Evolutionary conservation across 2,113 vertebrate genomes (phyloP), one percentile per base, ranked within the genome.

Genomic region (Periophthalmodon schlosseri): DNA sequence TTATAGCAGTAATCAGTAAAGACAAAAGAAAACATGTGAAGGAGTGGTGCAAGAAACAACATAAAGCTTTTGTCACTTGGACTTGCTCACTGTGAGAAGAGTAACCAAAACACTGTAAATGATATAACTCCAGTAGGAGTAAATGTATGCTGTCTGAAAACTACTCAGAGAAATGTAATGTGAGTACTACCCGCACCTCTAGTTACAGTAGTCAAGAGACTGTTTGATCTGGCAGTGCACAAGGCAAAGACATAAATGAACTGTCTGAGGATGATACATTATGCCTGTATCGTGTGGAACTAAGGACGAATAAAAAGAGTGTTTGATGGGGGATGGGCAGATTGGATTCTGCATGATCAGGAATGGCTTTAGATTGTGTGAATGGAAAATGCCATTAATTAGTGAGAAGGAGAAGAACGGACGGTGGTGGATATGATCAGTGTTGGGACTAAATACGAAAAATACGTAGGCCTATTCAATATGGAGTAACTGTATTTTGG

Each of bases 381-480:
- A 65, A 65, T n/a, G 20, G 63, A 65, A 65, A 65, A 12, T 39
- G 63, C 33, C 16, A 36, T 64, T 64, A 64, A 64, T 64, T 64
- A 36, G 61, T 36, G 28, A 5, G 61, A 64, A 15, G 28, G 61
- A 12, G 34, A 39, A 9, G 8, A 39, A 12, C 20, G 24, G 61
- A 36, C 4, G 33, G 5, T 64, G 18, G 10, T n/a, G 34, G 63
- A 39, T 1, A 44, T 44, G 39, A 44, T 44, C 36, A 10, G 39
- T 44, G 8, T 44, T 44, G 2, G 39, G 39, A 10, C 39, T 11
- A 44, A 44, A 44, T 44, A 10, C 39, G 6, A 44, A 10, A 44
- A 9, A 7, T 39, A 39, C 36, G 2, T 39, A 39, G 36, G 36
- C 6, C 36, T 39, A 39, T 39, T 39, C 36, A 39, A 39, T 9